These are phyloP conservation scores for Erythrocebus patas DNA, from an alignment of 2,113 vertebrate genomes.

Conservation along the genomic window DNA sequence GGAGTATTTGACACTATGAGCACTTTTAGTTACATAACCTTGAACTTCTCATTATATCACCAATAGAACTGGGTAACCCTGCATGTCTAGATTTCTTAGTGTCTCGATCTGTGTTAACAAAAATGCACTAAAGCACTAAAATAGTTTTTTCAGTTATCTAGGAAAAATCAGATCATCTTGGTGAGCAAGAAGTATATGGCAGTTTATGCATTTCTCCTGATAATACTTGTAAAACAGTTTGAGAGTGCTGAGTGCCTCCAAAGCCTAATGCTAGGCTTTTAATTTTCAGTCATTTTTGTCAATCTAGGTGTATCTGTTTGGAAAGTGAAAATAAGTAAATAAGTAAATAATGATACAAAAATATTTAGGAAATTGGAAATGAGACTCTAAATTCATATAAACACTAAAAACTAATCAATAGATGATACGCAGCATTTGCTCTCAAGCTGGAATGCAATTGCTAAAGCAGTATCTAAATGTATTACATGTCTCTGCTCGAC, in stretches of 20 bases:
- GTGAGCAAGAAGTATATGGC: background rate
- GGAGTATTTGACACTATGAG: background rate
- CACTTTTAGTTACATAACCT: background rate
- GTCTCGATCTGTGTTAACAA: background rate
- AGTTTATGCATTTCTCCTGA: background rate
- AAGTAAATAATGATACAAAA: background rate
- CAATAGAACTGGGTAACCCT: background rate
- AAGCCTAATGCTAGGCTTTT: background rate
- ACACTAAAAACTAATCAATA: background rate
- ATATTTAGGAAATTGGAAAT: background rate
- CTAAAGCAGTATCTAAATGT: accelerated
- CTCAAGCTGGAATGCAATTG: background rate
- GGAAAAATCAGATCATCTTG: no score
- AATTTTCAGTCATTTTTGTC: background rate
- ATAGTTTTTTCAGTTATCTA: background rate
- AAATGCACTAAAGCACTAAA: background rate
- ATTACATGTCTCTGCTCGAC: accelerated
- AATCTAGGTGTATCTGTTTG: background rate
- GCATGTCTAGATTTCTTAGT: background rate
- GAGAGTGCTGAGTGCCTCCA: background rate
- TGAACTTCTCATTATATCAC: background rate
- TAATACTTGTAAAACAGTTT: background rate
- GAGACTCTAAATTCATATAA: background rate
- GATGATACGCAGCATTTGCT: background rate
- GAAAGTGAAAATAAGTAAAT: background rate